Conservation (phyloP, 2,113 vertebrate genomes). For the Hypanus sabinus region DNA sequence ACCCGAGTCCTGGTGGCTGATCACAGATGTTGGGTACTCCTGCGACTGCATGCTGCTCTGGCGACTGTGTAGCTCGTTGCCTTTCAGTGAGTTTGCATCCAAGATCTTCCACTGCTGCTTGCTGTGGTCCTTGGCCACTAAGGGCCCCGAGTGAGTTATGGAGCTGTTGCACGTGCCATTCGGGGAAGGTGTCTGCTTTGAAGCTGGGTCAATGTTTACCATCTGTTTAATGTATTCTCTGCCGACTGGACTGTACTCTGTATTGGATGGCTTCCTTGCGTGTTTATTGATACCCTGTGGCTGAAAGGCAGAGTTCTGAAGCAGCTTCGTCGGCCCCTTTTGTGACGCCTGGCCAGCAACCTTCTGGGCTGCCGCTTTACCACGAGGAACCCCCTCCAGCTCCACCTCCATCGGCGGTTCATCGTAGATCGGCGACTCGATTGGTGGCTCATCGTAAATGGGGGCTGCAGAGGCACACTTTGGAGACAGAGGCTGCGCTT, state of each 20-base stretch:
- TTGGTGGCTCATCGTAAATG: slow-evolving; percentile 71
- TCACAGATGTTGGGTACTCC: slow-evolving; percentile 60
- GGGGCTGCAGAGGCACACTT: slow-evolving; percentile 64
- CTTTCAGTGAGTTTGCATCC: slow-evolving; percentile 70
- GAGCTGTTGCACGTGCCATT: slow-evolving; percentile 41
- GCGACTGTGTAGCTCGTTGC: slow-evolving; percentile 70
- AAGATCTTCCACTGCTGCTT: slow-evolving; percentile 72
- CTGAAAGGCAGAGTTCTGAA: slow-evolving; percentile 61
- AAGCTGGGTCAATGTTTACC: slow-evolving; percentile 67
- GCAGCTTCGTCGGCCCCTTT: slow-evolving; percentile 54
- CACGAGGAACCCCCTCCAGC: slow-evolving; percentile 57
- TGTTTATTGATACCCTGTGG: slow-evolving; percentile 56
- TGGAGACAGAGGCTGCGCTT: slow-evolving; percentile 63
- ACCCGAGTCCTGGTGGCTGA: slow-evolving; percentile 81
- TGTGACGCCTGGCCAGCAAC: slow-evolving; percentile 64
- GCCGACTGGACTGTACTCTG: slow-evolving; percentile 78
- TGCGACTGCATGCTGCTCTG: slow-evolving; percentile 72
- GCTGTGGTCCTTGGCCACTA: slow-evolving; percentile 63
- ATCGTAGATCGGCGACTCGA: slow-evolving; percentile 75
- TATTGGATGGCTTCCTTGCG: slow-evolving; percentile 58
- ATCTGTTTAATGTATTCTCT: slow-evolving; percentile 84
- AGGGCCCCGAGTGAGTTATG: slow-evolving; percentile 50
- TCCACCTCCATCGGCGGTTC: slow-evolving; percentile 82
- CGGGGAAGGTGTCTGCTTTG: slow-evolving; percentile 45
- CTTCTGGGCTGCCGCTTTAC: slow-evolving; percentile 51